These are phyloP conservation scores for Thereva unica DNA, from an alignment of 2,888 invertebrate species.

Conservation along the genomic window DNA sequence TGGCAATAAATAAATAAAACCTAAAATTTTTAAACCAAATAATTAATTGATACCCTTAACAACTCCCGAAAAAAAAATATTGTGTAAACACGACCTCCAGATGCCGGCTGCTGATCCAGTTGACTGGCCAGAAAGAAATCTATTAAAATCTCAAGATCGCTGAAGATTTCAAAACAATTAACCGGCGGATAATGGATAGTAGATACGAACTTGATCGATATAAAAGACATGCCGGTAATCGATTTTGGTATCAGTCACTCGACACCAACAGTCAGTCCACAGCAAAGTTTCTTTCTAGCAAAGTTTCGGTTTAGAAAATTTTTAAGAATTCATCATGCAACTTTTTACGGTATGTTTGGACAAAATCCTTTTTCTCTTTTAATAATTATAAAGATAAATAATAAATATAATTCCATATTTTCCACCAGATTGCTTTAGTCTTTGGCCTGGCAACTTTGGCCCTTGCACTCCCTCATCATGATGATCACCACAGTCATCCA, in stretches of 20 bases:
- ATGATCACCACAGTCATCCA: slow-evolving; percentile 58
- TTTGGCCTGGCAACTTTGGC: slow-evolving; percentile 3
- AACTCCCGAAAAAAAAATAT: too few species aligned
- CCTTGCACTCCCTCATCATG: slow-evolving; percentile 49
- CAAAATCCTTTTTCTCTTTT: background rate
- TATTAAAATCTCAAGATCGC: too few species aligned
- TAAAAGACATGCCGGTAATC: slow-evolving; percentile 15
- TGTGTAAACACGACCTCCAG: too few species aligned
- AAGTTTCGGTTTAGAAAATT: background rate
- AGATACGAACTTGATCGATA: slow-evolving; percentile 8
- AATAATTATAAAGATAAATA: background rate
- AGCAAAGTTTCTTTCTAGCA: background rate
- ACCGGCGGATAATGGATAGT: too few species aligned
- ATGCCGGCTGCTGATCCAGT: too few species aligned
- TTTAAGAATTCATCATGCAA: background rate
- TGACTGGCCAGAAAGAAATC: too few species aligned
- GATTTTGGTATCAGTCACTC: slow-evolving; percentile 15
- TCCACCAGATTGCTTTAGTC: background rate
- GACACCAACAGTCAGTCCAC: background rate
- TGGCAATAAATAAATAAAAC: too few species aligned
- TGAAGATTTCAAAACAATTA: too few species aligned
- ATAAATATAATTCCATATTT: too few species aligned
- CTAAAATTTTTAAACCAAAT: too few species aligned
- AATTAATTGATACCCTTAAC: too few species aligned
- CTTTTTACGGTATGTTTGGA: slow-evolving; percentile 3